phyloP scores from a whole-genome alignment of 2,797 vertebrate genomes.

The Manis pentadactyla region DNA sequence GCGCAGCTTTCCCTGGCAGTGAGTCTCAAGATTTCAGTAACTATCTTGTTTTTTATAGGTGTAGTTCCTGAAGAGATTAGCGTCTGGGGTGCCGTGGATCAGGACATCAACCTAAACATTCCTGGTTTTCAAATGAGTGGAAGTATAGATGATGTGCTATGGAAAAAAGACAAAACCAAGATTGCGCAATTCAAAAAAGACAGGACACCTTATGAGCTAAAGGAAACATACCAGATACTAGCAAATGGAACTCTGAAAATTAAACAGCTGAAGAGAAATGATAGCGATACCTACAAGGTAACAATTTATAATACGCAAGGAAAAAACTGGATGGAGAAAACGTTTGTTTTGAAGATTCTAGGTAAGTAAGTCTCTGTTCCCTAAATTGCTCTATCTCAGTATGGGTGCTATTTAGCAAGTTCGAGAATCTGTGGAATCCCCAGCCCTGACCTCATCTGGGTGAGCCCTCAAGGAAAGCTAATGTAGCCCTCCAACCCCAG shows the following conservation, averaged over 20 bases:
- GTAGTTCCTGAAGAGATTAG: accelerated
- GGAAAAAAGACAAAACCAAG: background rate
- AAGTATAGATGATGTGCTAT: accelerated
- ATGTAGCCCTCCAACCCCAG: background rate
- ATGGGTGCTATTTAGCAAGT: background rate
- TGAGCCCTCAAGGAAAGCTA: background rate
- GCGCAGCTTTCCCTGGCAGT: background rate
- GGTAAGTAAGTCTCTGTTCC: slow-evolving; percentile 76
- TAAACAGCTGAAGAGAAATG: background rate
- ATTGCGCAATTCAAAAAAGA: accelerated
- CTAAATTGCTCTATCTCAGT: background rate
- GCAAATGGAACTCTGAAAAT: slow-evolving; percentile 53
- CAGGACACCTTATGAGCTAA: accelerated
- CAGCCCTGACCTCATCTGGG: background rate
- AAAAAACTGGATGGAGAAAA: accelerated
- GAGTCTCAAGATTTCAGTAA: background rate
- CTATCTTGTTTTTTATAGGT: slow-evolving; percentile 52
- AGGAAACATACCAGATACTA: background rate
- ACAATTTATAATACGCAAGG: accelerated
- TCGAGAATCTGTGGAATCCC: background rate
- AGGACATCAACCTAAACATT: background rate
- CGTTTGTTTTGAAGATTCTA: slow-evolving; percentile 3
- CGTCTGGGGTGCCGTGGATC: background rate
- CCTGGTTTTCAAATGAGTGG: accelerated
- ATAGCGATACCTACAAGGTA: background rate